phyloP scores from a whole-genome alignment of 64 coral and sea anemone species.

The Porites lutea region DNA sequence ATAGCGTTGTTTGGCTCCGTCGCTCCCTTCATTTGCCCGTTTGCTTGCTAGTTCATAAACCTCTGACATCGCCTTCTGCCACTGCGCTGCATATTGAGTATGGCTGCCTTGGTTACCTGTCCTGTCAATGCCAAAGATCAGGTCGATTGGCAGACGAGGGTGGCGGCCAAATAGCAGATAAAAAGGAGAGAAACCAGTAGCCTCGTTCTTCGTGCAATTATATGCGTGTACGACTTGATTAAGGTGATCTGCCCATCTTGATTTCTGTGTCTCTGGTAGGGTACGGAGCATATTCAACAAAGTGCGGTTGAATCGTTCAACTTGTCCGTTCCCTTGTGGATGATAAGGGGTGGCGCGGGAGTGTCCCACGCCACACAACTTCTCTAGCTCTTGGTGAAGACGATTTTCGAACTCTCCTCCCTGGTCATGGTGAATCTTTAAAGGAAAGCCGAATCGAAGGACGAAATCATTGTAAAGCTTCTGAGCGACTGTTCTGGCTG shows the following conservation, averaged over 20 bases:
- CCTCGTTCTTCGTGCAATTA: slow-evolving; percentile 49
- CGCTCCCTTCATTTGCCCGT: not conserved
- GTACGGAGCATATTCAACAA: slow-evolving; percentile 42
- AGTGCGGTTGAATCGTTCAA: slow-evolving; percentile 3
- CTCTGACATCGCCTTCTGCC: slow-evolving; percentile 21
- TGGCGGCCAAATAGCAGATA: slow-evolving; percentile 39
- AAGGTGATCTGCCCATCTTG: slow-evolving; percentile 46
- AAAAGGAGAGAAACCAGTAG: slow-evolving; percentile 60
- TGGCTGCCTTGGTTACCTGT: slow-evolving; percentile 39
- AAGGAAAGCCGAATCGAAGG: slow-evolving; percentile 43
- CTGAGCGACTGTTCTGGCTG: slow-evolving; percentile 38
- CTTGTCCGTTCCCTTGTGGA: not conserved
- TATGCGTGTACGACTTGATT: slow-evolving; percentile 55
- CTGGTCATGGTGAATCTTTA: slow-evolving; percentile 14
- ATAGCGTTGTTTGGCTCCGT: slow-evolving; percentile 38
- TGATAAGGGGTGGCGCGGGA: slow-evolving; percentile 8
- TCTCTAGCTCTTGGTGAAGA: not conserved
- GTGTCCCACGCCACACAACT: slow-evolving; percentile 21
- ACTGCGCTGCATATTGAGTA: slow-evolving; percentile 1
- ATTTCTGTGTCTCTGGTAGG: slow-evolving; percentile 68
- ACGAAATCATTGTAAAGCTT: slow-evolving; percentile 43
- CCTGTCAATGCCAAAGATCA: slow-evolving; percentile 47
- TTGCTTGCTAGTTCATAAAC: slow-evolving; percentile 32
- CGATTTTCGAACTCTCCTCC: not conserved
- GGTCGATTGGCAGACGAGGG: slow-evolving; percentile 35